Conservation (phyloP, 2,113 vertebrate species). For the Brachyhypopomus gauderio region DNA sequence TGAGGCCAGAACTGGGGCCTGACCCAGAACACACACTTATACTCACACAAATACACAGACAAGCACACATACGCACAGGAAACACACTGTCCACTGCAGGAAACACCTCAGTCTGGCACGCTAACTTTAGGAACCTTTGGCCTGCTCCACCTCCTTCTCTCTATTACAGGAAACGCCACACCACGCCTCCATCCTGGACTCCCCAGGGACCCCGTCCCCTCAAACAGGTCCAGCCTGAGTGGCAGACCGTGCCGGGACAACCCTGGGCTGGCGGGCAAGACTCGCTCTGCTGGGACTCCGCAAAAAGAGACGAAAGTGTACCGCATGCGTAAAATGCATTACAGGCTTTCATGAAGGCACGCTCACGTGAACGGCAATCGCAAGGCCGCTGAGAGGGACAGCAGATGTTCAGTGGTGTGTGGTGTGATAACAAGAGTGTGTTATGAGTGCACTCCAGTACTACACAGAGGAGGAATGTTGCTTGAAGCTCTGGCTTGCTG, state of each 20-base stretch:
- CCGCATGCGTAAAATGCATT: not conserved
- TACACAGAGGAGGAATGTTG: not conserved
- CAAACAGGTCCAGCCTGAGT: slow-evolving; percentile 2
- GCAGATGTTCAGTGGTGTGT: slow-evolving; percentile 8
- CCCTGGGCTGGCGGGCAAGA: not conserved
- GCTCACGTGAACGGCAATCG: not conserved
- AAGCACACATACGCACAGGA: not conserved
- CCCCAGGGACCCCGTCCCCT: slow-evolving; percentile 15
- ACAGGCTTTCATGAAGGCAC: not conserved
- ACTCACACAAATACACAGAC: slow-evolving; percentile 21
- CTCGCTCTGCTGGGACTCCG: not conserved
- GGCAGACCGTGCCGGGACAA: not conserved
- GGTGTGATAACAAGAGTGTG: slow-evolving; percentile 5
- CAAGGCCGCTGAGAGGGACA: not conserved
- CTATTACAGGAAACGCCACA: slow-evolving; percentile 30
- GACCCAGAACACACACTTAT: slow-evolving; percentile 5
- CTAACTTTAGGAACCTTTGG: slow-evolving; percentile 28
- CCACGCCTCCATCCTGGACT: slow-evolving; percentile 25
- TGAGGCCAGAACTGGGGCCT: slow-evolving; percentile 9
- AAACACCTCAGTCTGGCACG: slow-evolving; percentile 28
- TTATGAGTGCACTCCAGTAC: not conserved
- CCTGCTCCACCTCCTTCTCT: slow-evolving; percentile 7
- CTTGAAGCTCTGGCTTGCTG: not conserved
- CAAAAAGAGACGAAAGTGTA: not conserved
- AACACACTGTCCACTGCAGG: slow-evolving; percentile 26